Evolutionary conservation across 2,797 vertebrate species (phyloP), one percentile per base, ranked within the genome.

Genomic region (Echeneis naucrates): DNA sequence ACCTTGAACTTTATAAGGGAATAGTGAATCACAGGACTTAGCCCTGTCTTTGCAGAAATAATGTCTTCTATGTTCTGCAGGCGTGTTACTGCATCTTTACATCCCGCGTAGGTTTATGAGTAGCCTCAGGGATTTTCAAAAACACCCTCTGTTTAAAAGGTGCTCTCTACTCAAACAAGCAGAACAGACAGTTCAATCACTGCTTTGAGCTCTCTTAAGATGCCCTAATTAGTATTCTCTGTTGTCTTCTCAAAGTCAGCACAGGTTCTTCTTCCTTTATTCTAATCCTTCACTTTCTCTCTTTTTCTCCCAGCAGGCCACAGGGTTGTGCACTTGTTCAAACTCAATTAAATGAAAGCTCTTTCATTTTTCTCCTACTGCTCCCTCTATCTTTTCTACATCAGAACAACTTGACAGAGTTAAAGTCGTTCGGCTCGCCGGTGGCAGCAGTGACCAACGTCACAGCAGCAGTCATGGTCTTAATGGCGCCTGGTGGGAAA

Each of bases 331-430:
- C 64, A 42, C 17, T 72, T 52, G 26, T 79, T 84, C 53, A 88
- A 82, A 89, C 80, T 84, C 87, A 81, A 80, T 87, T 85, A 76
- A 83, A 77, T 72, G 67, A 47, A 0, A 0, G 23, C 59, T 59
- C 57, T 79, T 72, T 82, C 42, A 70, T 82, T 82, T 69, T 61
- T 11, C 19, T n/a, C 42, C 32, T 51, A 13, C 72, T 54, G 12
- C 73, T 81, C 48, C 54, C 78, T 72, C 37, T 59, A 12, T 54
- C 38, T 38, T 23, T 24, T 45, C 50, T 77, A 0, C 54, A 81
- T 65, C 91, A 99, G 98, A 97, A 92, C 80, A 99, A 99, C 80
- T 88, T 99, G 87, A 99, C 97, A 0, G 98, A 99, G 88, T 72
- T 99, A 85, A 99, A 96, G 92, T 97, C 97, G 0, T 99, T 99